Evolutionary conservation across 2,888 invertebrate species (phyloP), one percentile per base, ranked within the genome.

Genomic region (Polyommatus icarus): DNA sequence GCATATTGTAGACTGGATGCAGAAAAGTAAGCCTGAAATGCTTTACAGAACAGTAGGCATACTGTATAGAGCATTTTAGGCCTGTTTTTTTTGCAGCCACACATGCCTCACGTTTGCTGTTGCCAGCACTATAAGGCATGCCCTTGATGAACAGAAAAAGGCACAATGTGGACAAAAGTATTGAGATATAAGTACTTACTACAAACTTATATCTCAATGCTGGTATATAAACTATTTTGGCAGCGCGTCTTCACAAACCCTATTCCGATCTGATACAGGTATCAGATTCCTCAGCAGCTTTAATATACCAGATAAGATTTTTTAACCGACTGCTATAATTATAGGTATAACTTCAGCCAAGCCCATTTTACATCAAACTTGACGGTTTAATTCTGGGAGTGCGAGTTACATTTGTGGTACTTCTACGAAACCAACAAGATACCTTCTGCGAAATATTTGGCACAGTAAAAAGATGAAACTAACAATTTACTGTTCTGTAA

Each of bases 371-470:
- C 18, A 67, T 67, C 67, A 67, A 32, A 67, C 67, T 32, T 67
- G 67, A 67, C 67, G 67, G 67, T 67, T 67, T 67, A 67, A 67
- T 32, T 5, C 67, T 15, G 29, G 29, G 29, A 67, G 29, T 32
- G 20, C 67, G 20, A 67, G 29, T 67, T 29, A 24, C 61, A 10
- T 67, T 15, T 32, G 12, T 24, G 61, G 12, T 24, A 32, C 29
- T 67, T 67, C 67, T 67, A 15, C 29, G 67, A 67, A 67, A 67
- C 67, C 67, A 24, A 59, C 59, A 20, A 20, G 24, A 67, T 15
- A 67, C 29, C 67, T 67, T 32, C 67, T 32, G 29, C 18, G 67
- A 67, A 67, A 29, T 32, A 18, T 67, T 67, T 67, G 5, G 18
- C 15, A 67, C 67, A 15, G 24, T 4, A 24, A 67, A 67, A 67